Conservation (phyloP, 2,888 invertebrate species). For the Alloscopus bannaensis region DNA sequence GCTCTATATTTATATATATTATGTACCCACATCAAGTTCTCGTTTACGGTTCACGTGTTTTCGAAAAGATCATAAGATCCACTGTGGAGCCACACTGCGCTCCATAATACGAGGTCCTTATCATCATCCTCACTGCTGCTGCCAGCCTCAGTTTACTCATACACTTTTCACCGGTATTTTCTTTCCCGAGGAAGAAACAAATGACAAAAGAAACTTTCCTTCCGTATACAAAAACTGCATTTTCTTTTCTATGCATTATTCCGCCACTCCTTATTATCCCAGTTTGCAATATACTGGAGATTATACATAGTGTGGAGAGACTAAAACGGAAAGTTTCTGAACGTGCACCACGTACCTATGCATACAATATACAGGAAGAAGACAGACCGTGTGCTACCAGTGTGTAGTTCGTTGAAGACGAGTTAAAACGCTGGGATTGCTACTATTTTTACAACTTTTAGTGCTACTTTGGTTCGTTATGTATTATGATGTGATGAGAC, state of each 20-base stretch:
- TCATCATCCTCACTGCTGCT: slow-evolving; percentile 12
- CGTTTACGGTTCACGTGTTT: slow-evolving; percentile 27
- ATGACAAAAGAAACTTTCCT: slow-evolving; percentile 6
- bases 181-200: neutral
- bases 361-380: too few relatives aligned
- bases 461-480: slow-evolving; percentile 55
- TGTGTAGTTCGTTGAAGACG: neutral
- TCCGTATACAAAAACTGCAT: slow-evolving; percentile 18
- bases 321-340: neutral
- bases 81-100: slow-evolving; percentile 1
- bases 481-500: slow-evolving; percentile 67
- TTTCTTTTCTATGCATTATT: slow-evolving; percentile 8
- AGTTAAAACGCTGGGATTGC: slow-evolving; percentile 36
- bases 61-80: slow-evolving; percentile 5
- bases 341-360: too few relatives aligned
- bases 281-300: too few relatives aligned
- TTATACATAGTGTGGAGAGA: too few relatives aligned
- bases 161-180: slow-evolving; percentile 13
- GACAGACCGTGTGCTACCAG: too few relatives aligned
- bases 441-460: slow-evolving; percentile 53
- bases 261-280: neutral
- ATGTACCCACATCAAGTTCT: slow-evolving; percentile 16
- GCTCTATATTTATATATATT: slow-evolving; percentile 3
- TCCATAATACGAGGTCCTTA: neutral
- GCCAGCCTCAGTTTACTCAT: too few relatives aligned